phyloP scores from a whole-genome alignment of 2,113 vertebrate genomes.

The Heterochromis multidens region DNA sequence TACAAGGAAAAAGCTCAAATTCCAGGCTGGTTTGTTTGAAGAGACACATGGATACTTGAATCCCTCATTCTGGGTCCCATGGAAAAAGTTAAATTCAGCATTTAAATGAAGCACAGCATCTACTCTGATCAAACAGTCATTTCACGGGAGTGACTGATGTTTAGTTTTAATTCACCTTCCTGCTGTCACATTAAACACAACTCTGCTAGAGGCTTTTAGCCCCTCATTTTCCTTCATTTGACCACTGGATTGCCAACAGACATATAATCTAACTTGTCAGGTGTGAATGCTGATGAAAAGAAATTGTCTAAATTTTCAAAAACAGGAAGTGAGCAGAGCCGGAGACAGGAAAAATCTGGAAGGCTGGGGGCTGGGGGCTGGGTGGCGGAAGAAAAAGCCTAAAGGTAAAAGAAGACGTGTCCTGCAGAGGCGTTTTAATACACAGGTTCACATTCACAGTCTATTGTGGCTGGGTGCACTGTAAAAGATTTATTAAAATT shows the following conservation, averaged over 20 bases:
- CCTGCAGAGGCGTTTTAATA: neutral
- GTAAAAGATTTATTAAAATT: neutral
- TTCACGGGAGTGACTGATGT: neutral
- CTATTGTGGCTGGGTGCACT: neutral
- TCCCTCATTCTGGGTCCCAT: neutral
- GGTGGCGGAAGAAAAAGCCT: neutral
- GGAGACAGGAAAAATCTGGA: neutral
- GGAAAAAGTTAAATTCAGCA: neutral
- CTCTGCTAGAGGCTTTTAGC: neutral
- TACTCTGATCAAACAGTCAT: neutral
- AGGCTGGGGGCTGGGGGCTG: conserved; percentile 6
- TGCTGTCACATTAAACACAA: neutral
- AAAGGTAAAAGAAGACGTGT: neutral
- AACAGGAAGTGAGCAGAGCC: conserved; percentile 15
- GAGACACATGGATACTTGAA: neutral
- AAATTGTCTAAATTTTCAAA: neutral
- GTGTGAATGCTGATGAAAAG: neutral
- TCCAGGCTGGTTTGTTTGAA: neutral
- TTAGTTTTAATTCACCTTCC: neutral
- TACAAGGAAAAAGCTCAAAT: neutral
- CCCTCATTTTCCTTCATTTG: neutral
- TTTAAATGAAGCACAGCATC: neutral
- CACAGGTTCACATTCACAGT: neutral
- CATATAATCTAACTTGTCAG: conserved; percentile 6
- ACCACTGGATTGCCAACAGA: neutral